phyloP scores from a whole-genome alignment of 2,888 invertebrate genomes.

The Mythimna albipuncta region DNA sequence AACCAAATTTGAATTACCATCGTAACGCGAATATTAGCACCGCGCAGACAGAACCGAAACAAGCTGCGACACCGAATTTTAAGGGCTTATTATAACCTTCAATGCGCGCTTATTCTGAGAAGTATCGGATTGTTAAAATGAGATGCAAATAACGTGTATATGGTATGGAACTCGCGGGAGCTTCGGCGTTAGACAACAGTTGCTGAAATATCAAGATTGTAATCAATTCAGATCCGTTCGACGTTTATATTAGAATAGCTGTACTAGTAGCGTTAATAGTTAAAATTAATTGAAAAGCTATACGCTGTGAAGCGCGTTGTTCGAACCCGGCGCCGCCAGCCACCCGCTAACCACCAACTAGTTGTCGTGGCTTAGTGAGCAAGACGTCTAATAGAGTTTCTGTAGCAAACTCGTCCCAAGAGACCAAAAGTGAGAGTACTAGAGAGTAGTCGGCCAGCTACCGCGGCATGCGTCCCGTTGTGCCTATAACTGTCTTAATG shows the following conservation, averaged over 20 bases:
- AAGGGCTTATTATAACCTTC: constrained; percentile 37
- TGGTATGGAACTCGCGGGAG: constrained; percentile 9
- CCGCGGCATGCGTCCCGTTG: constrained; percentile 21
- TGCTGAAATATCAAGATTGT: constrained; percentile 24
- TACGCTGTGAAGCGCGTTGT: constrained; percentile 25
- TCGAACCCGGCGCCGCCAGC: neutral
- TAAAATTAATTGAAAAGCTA: constrained; percentile 56
- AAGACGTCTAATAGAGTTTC: constrained; percentile 58
- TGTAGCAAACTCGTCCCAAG: constrained; percentile 62
- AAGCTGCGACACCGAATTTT: constrained; percentile 36
- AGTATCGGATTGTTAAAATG: constrained; percentile 34
- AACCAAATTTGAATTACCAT: constrained; percentile 32
- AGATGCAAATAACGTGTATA: constrained; percentile 46
- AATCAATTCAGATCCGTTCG: constrained; percentile 26
- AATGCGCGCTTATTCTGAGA: constrained; percentile 31
- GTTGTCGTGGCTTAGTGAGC: constrained; percentile 30
- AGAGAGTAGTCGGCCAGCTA: constrained; percentile 24
- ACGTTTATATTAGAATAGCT: constrained; percentile 18
- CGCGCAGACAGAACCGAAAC: constrained; percentile 22
- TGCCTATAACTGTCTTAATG: constrained; percentile 44
- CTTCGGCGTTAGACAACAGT: constrained; percentile 7
- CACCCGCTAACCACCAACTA: constrained; percentile 19
- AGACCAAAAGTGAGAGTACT: constrained; percentile 50
- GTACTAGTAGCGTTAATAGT: constrained; percentile 15
- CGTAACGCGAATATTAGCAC: constrained; percentile 18